Evolutionary conservation across 2,113 vertebrate species (phyloP), one percentile per base, ranked within the genome.

Genomic region (Meriones unguiculatus): DNA sequence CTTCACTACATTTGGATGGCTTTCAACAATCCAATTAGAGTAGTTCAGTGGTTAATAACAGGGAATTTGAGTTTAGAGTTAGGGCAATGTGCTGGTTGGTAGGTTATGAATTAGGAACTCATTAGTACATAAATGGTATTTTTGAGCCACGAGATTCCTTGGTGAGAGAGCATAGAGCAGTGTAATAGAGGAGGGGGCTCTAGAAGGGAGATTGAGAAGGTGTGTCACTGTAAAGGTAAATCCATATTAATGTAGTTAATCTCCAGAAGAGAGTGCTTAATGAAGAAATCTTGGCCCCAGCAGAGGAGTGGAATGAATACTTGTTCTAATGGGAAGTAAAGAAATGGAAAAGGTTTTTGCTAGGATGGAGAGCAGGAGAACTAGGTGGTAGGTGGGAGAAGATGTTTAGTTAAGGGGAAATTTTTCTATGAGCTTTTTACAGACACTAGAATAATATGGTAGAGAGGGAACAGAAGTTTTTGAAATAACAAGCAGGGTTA

Each of bases 1-100:
- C 92, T 78, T 7, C 54, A 35, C 89, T 94, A 86, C 72, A 91
- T 91, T 77, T 91, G 87, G 46, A 64, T 84, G 18, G 69, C 59
- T 93, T 97, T 93, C 9, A 89, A 80, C 89, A 46, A 81, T 82
- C 28, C 17, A 88, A 1, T 81, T 62, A 20, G 67, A 86, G 3
- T 93, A 72, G 38, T 77, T 90, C 46, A 89, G 46, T 46, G 46
- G 46, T 41, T 93, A 70, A 38, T 78, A 78, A 72, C 67, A 59
- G 6, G 46, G 18, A 62, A 67, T 93, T 82, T 96, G 82, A 89
- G 17, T 90, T 59, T 59, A 65, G 52, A 32, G 17, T 38, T 82
- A 89, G 65, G 13, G 17, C 59, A 89, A 18, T 65, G 41, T 59
- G 92, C 15, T 85, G 57, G 85, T 46, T 87, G 87, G 57, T 54